Evolutionary conservation across 35 echinoderm and acorn worm genomes (phyloP), one percentile per base, ranked within the genome.

Genomic region (Amphiura filiformis): DNA sequence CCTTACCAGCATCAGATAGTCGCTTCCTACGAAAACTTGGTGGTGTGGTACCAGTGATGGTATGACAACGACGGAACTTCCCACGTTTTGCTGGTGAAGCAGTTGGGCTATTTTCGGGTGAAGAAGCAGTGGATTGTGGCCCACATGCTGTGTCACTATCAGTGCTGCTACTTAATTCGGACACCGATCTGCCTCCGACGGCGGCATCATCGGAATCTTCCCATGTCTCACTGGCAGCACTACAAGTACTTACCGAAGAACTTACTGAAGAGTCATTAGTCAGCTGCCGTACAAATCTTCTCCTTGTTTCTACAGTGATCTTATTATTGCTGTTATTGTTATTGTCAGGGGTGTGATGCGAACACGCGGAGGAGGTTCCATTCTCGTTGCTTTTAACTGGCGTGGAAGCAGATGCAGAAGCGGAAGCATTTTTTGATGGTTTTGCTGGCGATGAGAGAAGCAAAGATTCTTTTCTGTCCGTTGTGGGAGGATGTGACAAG

Each of bases 391-490:
- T 83, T 81, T 13, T 81, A 18, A 37, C 44, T 11, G 44, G 44
- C 20, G 20, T 52, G 20, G 44, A 52, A 20, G 44, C 20, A 52
- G 44, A 52, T 11, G 44, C 20, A 20, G 44, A 52, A n/a, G 61
- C 17, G 9, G 61, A 70, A 70, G 61, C 26, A n/a, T 70, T 70
- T 70, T 70, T 70, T 18, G 61, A 3, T 15, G 61, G 2, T 70
- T 30, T 18, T n/a, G n/a, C n/a, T 4, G 61, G 61, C 1, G 61
- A 70, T 13, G 11, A 70, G 4, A 70, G 28, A 14, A 87, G 80
- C 1, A 92, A 13, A 0, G 84, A 86, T 35, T 92, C 90, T 82
- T 76, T 92, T 52, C 79, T 86, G 26, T 35, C 35, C 0, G 83
- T 79, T 13, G 0, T 56, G 0, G 91, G 91, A 56, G 61, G 76